Conservation (phyloP, 2,797 vertebrate species). For the Lepidocolaptes lacrymiger region DNA sequence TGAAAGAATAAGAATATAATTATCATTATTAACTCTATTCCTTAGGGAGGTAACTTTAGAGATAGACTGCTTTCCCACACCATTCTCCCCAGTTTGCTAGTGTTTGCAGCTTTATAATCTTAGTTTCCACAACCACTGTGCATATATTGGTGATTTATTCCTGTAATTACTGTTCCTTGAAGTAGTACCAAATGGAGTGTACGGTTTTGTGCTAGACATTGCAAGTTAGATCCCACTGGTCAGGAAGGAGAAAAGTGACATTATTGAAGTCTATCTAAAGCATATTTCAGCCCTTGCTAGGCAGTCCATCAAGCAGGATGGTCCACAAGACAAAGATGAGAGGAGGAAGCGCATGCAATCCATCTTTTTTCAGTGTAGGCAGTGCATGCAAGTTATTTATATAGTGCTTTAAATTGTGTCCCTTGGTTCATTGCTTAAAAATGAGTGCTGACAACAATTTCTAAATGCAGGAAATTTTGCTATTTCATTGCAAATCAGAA, state of each 20-base stretch:
- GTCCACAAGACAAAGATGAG: background rate
- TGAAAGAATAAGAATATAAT: background rate
- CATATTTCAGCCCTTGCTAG: background rate
- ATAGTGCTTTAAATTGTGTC: background rate
- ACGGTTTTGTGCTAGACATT: background rate
- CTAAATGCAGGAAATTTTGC: background rate
- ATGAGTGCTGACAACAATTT: background rate
- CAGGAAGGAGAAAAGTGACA: background rate
- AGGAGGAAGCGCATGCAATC: background rate
- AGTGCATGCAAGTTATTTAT: background rate
- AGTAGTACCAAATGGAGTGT: background rate
- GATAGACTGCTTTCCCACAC: background rate
- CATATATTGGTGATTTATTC: constrained; percentile 60
- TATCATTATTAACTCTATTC: background rate
- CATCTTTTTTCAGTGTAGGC: background rate
- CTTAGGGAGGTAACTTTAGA: constrained; percentile 8
- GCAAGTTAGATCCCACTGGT: constrained; percentile 17
- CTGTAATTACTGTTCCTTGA: constrained; percentile 54
- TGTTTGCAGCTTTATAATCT: constrained; percentile 12
- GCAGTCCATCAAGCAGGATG: constrained; percentile 4
- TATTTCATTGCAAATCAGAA: background rate
- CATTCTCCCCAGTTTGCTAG: background rate
- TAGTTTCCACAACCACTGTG: background rate
- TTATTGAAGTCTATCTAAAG: background rate
- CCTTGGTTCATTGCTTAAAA: background rate